Evolutionary conservation across 2,797 vertebrate genomes (phyloP), one percentile per base, ranked within the genome.

Genomic region (Buceros bicornis): DNA sequence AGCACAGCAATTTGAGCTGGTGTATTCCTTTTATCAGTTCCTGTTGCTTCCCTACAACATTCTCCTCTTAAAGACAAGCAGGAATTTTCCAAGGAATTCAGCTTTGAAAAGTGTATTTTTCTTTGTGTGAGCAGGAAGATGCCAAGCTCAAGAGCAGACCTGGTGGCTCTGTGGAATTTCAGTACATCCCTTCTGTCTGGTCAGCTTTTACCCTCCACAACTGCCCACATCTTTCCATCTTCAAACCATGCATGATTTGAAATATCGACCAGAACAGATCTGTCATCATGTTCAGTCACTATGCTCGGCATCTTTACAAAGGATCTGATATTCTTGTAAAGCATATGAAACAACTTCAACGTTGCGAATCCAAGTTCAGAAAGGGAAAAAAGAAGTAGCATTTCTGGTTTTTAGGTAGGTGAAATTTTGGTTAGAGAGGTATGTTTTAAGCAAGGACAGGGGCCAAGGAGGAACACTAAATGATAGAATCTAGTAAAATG

Each of bases 1-100:
- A 81, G 73, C 24, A 24, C 22, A 69, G n/a, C 0, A 6, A 74
- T 86, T 93, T 4, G 11, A 54, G 56, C 56, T 53, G 48, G 29
- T 8, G 29, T 48, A 60, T 91, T 94, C 54, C 17, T 86, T 91
- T 94, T 35, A 76, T 94, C 73, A 93, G 53, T 69, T 87, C 71
- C 87, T 4, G 0, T 47, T 73, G 50, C 77, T 78, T 88, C 43
- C 28, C 61, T 58, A 42, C 33, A 90, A 33, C 33, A 19, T 18
- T 79, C 40, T 87, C 20, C 40, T 82, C 86, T 94, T 77, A 93
- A 72, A 90, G 58, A 84, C 29, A 83, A 91, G 24, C 18, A 58
- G 54, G 50, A 78, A 24, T 86, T 89, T 94, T 87, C 62, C 58
- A 71, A 74, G 47, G 50, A 94, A 88, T 42, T 86, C 50, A 61